A percentile compares a stretch with the other conserved stretches of the same genome.
These are phyloP conservation scores for Akabosia matsudoensis DNA, from an alignment of 1,140 invertebrate species.

Conservation along the genomic window DNA sequence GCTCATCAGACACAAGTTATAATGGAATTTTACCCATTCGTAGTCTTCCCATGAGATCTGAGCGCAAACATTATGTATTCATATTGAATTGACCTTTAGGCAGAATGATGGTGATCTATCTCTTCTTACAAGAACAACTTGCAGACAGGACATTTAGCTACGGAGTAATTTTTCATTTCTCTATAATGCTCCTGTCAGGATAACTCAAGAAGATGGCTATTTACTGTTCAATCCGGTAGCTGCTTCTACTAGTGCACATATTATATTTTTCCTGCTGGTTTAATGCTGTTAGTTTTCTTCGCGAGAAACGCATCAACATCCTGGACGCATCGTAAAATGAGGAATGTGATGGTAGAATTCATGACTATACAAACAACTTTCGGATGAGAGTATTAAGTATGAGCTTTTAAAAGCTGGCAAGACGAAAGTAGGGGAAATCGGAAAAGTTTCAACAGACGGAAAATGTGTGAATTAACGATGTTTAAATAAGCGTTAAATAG, in stretches of 20 bases:
- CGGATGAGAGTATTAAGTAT: too few species aligned
- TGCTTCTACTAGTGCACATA: background rate
- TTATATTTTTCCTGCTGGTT: background rate
- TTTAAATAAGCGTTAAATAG: conserved; percentile 2
- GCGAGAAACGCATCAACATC: too few species aligned
- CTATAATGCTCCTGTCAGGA: background rate
- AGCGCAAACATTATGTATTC: background rate
- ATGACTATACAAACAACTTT: too few species aligned
- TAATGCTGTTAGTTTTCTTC: too few species aligned
- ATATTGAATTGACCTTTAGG: background rate
- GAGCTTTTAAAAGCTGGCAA: too few species aligned
- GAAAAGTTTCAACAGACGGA: background rate
- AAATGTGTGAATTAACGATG: background rate
- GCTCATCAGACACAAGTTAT: too few species aligned
- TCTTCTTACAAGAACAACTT: background rate
- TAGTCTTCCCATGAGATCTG: background rate
- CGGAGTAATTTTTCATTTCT: conserved; percentile 4
- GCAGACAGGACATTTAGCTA: background rate
- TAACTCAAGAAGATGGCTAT: background rate
- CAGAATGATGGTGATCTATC: background rate
- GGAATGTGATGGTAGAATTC: too few species aligned
- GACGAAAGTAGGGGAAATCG: background rate
- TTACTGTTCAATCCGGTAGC: background rate
- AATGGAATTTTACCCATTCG: too few species aligned
- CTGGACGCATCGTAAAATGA: too few species aligned